Base-by-base conservation (phyloP, 2,797 vertebrate genomes). In the Chanos chanos region DNA sequence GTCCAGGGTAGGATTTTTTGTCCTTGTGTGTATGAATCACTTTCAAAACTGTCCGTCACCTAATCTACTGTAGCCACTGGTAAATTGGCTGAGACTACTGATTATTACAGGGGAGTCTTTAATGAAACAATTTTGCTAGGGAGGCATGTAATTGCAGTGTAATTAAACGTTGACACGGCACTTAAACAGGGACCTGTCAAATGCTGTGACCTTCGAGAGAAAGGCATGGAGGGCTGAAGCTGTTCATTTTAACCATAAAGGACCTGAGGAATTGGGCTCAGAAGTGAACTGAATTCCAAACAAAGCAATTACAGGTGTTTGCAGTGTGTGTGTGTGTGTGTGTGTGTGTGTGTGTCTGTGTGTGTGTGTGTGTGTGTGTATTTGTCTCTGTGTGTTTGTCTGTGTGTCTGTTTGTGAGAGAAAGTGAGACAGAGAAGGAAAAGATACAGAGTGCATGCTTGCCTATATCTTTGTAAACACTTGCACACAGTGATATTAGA, bases 81-180 rank as follows among this genome's bases (percentile, higher is more conserved):
- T 62, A 74, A 77, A 71, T 71, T 68, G 72, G 55, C 52, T 71
- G 60, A 71, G 71, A 68, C 51, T 61, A 53, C 65, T 64, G 68
- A 67, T 66, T 61, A 60, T 68, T 64, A 68, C 31, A 54, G 43
- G 63, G 47, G 39, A 56, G 51, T 68, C 57, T 65, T 64, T 70
- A 66, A 72, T 63, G 54, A 63, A 58, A 64, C 60, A 56, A 67
- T 72, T 72, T 66, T 64, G 66, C 60, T 54, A 66, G 47, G 39
- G 62, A 66, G 63, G 62, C 69, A 63, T 74, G 65, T 68, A 74
- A 72, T 72, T 60, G 53, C 48, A 47, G 39, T 48, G 36, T 74
- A 74, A 77, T 77, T 72, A 74, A 64, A 70, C 64, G 57, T 64
- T 72, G 73, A 61, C 57, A 62, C 59, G 56, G 36, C 41, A 40